phyloP scores from a whole-genome alignment of 2,888 invertebrate genomes.

The Nymphalis c-album region DNA sequence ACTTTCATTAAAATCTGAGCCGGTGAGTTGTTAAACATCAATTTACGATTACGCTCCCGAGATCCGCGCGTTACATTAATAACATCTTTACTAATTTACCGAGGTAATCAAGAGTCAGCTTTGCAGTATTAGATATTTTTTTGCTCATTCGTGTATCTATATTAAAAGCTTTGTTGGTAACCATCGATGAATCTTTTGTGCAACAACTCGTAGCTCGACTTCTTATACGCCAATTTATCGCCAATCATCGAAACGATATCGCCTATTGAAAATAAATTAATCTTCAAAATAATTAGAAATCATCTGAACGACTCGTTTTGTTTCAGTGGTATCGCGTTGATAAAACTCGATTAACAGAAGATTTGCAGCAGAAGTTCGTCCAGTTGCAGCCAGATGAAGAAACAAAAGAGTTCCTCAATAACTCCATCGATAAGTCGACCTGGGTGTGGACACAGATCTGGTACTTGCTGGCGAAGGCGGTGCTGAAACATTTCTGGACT shows the following conservation, averaged over 20 bases:
- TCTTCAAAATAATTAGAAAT: neutral
- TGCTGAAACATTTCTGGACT: slow-evolving; percentile 94
- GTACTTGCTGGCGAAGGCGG: slow-evolving; percentile 92
- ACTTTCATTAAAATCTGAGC: slow-evolving; percentile 70
- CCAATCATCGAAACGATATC: neutral
- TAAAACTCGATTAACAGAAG: slow-evolving; percentile 74
- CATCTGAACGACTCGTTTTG: slow-evolving; percentile 37
- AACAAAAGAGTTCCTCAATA: slow-evolving; percentile 87
- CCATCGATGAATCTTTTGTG: slow-evolving; percentile 6
- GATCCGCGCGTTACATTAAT: slow-evolving; percentile 52
- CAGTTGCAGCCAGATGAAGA: slow-evolving; percentile 86
- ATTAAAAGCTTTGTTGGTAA: slow-evolving; percentile 15
- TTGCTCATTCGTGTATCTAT: slow-evolving; percentile 22
- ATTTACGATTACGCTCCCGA: slow-evolving; percentile 63
- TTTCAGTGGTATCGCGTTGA: slow-evolving; percentile 89
- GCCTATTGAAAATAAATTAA: neutral
- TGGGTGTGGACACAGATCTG: slow-evolving; percentile 94
- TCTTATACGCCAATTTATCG: slow-evolving; percentile 1
- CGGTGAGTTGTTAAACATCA: slow-evolving; percentile 72
- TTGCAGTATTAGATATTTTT: slow-evolving; percentile 29
- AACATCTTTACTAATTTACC: slow-evolving; percentile 46
- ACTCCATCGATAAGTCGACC: slow-evolving; percentile 89
- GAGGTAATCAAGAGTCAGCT: slow-evolving; percentile 29
- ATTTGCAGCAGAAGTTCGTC: slow-evolving; percentile 82
- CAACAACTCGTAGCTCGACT: neutral